Evolutionary conservation across 2,888 invertebrate genomes (phyloP).

Genomic region (Chorisops tibialis): DNA sequence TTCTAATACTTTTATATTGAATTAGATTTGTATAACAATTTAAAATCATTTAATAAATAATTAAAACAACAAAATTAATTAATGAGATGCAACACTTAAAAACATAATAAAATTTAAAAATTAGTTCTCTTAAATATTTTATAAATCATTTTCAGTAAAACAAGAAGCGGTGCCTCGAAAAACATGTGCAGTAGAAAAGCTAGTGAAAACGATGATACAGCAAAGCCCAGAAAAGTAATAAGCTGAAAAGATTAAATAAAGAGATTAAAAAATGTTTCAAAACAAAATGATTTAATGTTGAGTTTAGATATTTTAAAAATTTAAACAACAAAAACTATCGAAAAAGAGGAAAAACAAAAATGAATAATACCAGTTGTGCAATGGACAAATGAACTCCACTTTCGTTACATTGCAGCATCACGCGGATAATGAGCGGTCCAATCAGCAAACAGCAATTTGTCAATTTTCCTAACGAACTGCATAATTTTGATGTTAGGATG

Average conservation of each 20-base stretch:
- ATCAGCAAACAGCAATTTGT: slow-evolving; percentile 57
- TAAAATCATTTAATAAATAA: too few relatives aligned
- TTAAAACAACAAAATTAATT: not conserved
- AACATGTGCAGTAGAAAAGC: slow-evolving; percentile 56
- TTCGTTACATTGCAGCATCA: slow-evolving; percentile 53
- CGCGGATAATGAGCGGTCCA: slow-evolving; percentile 54
- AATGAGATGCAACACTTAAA: too few relatives aligned
- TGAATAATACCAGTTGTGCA: slow-evolving; percentile 53
- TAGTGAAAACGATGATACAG: slow-evolving; percentile 49
- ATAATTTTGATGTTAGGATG: slow-evolving; percentile 50
- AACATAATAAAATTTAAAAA: not conserved
- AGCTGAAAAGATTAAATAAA: slow-evolving; percentile 49
- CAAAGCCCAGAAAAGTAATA: slow-evolving; percentile 56
- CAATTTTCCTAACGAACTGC: slow-evolving; percentile 57
- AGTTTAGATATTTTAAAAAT: slow-evolving; percentile 7
- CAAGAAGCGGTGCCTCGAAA: slow-evolving; percentile 61
- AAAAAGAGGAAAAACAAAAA: not conserved
- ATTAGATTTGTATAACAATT: too few relatives aligned
- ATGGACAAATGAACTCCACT: slow-evolving; percentile 53
- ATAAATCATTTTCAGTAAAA: slow-evolving; percentile 46
- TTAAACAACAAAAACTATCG: not conserved
- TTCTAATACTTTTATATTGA: too few relatives aligned
- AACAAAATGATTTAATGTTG: not conserved
- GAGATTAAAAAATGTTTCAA: not conserved
- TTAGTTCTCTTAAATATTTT: slow-evolving; percentile 2